Evolutionary conservation across 53 echinoderm and acorn worm species (phyloP), one percentile per base, ranked within the genome.

Genomic region (Holothuria leucospilota): DNA sequence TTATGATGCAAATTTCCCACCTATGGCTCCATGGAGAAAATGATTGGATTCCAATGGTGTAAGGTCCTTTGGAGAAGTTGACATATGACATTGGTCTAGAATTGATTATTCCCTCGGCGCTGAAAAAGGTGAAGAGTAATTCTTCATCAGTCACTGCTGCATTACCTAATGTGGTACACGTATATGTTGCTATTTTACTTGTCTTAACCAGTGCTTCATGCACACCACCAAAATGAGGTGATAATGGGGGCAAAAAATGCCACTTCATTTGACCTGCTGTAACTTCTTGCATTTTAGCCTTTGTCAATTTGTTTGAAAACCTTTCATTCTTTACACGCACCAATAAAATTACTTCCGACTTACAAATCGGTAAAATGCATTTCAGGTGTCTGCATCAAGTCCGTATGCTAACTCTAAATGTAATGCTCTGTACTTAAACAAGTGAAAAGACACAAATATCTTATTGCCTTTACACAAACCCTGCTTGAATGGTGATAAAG

Each of bases 361-460:
- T 40, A 81, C 81, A 81, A 81, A 81, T 60, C 81, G 26, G 26
- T 59, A 81, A 29, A 81, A 81, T 0, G 60, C 81, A 59, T 81
- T 81, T 3, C 58, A 60, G 61, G 60, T 81, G 21, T 81, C 60
- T 5, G 81, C 28, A 29, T 81, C 61, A 10, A 81, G 62, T 15
- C 62, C 81, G 60, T 78, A 53, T 9, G 79, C 79, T 51, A 81
- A 0, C 27, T 81, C 81, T 27, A 81, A 81, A 39, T 81, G 60
- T 13, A 81, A 59, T 0, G 81, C 81, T 26, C 81, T 0, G 81
- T 81, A 60, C 60, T 61, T 59, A 81, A 39, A 29, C 81, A 81
- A 4, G 81, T 81, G 81, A 81, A 81, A 5, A 81, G 62, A 81
- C 81, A 81, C 34, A 81, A 60, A 81, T 59, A 81, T 14, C 60